Base-by-base conservation (phyloP, 2,797 vertebrate genomes). In the Rhinogobio ventralis region DNA sequence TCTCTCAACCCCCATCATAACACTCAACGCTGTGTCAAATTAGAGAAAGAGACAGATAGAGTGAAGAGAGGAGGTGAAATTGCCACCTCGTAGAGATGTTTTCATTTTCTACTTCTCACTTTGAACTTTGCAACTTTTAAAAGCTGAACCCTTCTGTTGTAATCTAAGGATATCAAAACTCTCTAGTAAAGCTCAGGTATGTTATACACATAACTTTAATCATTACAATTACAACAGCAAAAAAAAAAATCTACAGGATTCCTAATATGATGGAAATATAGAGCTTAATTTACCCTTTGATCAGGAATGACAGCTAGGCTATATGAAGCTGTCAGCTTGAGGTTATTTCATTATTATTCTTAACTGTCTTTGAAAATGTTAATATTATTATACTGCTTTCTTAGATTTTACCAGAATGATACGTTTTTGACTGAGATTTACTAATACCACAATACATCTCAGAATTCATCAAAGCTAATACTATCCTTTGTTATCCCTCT, bases 1-100 rank as follows among this genome's bases (percentile, higher is more conserved):
- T 77, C 84, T 64, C 53, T 91, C 85, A 23, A 73, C 81, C 87
- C 87, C 85, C 82, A 33, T 69, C 75, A 30, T 17, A 87, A 87
- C 89, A 69, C 82, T 81, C 84, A 57, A 79, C 20, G 75, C 57
- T 74, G 81, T 79, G 86, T 74, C 84, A 72, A 33, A 85, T 73
- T 33, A 30, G 15, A 82, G 57, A 68, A 39, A 9, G 42, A 86
- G 68, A n/a, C 51, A 57, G 83, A 57, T n/a, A 86, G 39, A 28
- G 46, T 39, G 79, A 66, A 49, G 15, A 79, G 74, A 79, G 39
- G 79, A 71, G 67, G 14, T 64, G 5, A 13, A 53, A 75, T 51
- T 66, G 30, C 10, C 62, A 83, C 33, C 30, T 36, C 2, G 7
- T 25, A 51, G 28, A 53, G 20, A 80, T 53, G 13, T 68, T 80